phyloP scores from a whole-genome alignment of 2,888 invertebrate genomes.

The Thumatha senex region DNA sequence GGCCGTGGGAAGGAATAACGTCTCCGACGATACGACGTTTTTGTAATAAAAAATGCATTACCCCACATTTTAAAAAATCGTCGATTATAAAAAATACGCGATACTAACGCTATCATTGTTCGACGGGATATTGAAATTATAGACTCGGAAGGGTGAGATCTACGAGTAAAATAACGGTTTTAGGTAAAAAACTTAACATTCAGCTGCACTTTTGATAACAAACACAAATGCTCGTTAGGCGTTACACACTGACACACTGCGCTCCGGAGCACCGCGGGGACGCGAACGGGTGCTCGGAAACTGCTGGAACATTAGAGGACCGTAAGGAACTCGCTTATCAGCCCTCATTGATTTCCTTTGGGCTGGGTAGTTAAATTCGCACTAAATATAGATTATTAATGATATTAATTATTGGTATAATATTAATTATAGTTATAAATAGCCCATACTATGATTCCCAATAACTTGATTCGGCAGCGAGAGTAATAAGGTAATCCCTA shows the following conservation, averaged over 20 bases:
- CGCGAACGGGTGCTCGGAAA: no score
- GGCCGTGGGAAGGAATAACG: slow-evolving; percentile 83
- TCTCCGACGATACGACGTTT: slow-evolving; percentile 62
- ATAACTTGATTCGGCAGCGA: no score
- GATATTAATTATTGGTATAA: no score
- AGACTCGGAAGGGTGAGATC: slow-evolving; percentile 80
- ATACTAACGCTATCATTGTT: slow-evolving; percentile 66
- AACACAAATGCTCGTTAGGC: slow-evolving; percentile 45
- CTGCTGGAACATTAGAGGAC: neutral
- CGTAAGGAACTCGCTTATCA: no score
- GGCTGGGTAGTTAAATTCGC: no score
- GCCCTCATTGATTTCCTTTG: no score
- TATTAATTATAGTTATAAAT: no score
- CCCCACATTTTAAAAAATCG: slow-evolving; percentile 76
- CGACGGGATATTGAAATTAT: slow-evolving; percentile 71
- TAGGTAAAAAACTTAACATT: slow-evolving; percentile 61
- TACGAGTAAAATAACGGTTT: slow-evolving; percentile 81
- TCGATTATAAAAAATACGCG: slow-evolving; percentile 66
- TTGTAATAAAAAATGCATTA: slow-evolving; percentile 81
- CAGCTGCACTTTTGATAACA: slow-evolving; percentile 58
- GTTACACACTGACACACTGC: slow-evolving; percentile 19
- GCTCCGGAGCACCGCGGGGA: neutral
- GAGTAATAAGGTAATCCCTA: no score
- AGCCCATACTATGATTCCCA: no score
- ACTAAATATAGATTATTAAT: no score